These are phyloP conservation scores for Planiliza haematocheilus DNA, from an alignment of 2,113 vertebrate species.

Conservation along the genomic window DNA sequence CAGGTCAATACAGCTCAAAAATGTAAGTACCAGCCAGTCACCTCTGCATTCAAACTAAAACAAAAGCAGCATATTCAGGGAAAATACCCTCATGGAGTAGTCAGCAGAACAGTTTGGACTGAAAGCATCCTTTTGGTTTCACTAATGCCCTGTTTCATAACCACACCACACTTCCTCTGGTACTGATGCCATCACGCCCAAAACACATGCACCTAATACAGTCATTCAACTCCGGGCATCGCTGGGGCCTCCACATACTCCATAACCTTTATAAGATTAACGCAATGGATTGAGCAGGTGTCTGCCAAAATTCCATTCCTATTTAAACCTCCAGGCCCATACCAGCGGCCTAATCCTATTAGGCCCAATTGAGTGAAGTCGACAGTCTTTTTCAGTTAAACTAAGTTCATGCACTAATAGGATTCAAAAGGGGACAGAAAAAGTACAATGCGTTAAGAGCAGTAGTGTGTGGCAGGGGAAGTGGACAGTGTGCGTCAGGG, in stretches of 20 bases:
- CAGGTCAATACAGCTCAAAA: no score
- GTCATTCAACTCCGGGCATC: slow-evolving; percentile 51
- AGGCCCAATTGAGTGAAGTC: slow-evolving; percentile 93
- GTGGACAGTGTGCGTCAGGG: slow-evolving; percentile 56
- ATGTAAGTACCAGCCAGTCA: no score
- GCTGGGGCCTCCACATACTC: slow-evolving; percentile 78
- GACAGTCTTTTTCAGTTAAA: slow-evolving; percentile 92
- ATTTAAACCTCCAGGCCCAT: slow-evolving; percentile 90
- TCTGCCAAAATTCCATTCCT: slow-evolving; percentile 89
- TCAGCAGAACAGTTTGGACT: no score
- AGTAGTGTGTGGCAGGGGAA: slow-evolving; percentile 74
- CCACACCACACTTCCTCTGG: slow-evolving; percentile 1
- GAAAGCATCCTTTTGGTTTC: neutral
- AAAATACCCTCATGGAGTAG: no score
- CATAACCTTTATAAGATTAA: slow-evolving; percentile 88
- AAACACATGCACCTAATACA: slow-evolving; percentile 42
- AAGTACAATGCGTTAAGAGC: slow-evolving; percentile 80
- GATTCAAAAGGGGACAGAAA: slow-evolving; percentile 84
- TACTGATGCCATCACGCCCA: slow-evolving; percentile 23
- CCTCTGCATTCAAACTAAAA: no score
- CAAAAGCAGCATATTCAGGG: no score
- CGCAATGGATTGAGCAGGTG: slow-evolving; percentile 85
- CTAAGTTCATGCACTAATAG: slow-evolving; percentile 92
- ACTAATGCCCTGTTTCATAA: neutral
- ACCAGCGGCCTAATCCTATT: slow-evolving; percentile 94